These are phyloP conservation scores for Mohoua ochrocephala DNA, from an alignment of 2,113 vertebrate genomes.

Conservation along the genomic window DNA sequence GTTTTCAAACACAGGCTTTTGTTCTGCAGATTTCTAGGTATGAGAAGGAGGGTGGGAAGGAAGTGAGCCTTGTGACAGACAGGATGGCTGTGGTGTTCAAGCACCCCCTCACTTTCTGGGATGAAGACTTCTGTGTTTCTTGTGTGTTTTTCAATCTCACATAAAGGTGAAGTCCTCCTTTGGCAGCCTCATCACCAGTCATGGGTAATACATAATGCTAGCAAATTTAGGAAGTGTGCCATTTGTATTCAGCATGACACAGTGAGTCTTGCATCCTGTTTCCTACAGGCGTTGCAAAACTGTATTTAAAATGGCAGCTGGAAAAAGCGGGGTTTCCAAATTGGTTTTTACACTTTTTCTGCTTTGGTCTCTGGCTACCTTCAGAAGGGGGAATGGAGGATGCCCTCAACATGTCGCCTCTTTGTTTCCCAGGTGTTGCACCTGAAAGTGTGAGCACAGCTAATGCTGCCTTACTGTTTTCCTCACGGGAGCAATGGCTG, in stretches of 20 bases:
- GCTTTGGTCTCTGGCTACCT: neutral
- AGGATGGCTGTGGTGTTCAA: neutral
- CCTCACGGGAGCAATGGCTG: fast-evolving
- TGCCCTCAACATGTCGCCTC: neutral
- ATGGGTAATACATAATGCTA: neutral
- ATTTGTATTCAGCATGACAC: neutral
- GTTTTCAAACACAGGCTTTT: neutral
- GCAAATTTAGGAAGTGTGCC: neutral
- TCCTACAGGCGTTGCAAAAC: neutral
- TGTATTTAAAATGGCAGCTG: neutral
- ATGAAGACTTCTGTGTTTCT: neutral
- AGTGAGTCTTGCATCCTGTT: neutral
- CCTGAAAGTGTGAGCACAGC: neutral
- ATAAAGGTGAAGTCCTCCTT: neutral
- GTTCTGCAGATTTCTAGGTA: neutral
- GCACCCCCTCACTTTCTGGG: neutral
- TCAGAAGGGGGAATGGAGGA: neutral
- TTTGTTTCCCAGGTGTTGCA: neutral
- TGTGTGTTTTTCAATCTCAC: neutral
- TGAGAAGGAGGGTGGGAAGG: neutral
- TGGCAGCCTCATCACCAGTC: neutral
- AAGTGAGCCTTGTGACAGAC: neutral
- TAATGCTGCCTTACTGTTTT: neutral
- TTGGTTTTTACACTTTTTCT: neutral
- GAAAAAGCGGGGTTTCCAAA: neutral